These are phyloP conservation scores for Nyctibius grandis DNA, from an alignment of 2,797 vertebrate genomes.

Conservation along the genomic window DNA sequence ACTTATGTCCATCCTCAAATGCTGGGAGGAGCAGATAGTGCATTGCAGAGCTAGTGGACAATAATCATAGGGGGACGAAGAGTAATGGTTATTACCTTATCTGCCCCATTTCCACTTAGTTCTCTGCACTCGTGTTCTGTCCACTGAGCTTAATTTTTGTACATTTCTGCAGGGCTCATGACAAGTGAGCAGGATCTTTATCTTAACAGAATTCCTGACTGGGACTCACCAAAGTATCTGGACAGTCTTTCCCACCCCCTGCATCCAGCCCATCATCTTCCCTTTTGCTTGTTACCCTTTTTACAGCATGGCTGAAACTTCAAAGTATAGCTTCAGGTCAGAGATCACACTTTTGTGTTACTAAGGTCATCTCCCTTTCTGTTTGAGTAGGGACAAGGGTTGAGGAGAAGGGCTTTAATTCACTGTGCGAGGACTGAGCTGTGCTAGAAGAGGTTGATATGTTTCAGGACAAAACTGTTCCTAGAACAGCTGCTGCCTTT, in stretches of 20 bases:
- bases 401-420: not conserved
- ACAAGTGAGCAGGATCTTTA: not conserved
- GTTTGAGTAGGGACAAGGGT: not conserved
- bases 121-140: rapidly evolving
- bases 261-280: not conserved
- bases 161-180: not conserved
- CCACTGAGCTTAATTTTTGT: not conserved
- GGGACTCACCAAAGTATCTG: not conserved
- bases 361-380: not conserved
- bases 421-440: not conserved
- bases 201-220: not conserved
- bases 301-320: not conserved
- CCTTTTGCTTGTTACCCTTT: not conserved
- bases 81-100: not conserved
- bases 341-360: not conserved
- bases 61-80: not conserved
- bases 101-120: not conserved
- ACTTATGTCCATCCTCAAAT: not conserved
- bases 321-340: not conserved
- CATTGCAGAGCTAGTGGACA: not conserved
- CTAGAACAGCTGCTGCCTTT: not conserved
- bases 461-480: not conserved
- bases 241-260: not conserved
- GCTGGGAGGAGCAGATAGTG: not conserved
- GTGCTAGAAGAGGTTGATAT: not conserved